Percentiles rank a stretch among this genome's conserved stretches.
These are phyloP conservation scores for Myanophis thanlyinensis DNA, from an alignment of 2,113 vertebrate genomes.

Conservation along the genomic window DNA sequence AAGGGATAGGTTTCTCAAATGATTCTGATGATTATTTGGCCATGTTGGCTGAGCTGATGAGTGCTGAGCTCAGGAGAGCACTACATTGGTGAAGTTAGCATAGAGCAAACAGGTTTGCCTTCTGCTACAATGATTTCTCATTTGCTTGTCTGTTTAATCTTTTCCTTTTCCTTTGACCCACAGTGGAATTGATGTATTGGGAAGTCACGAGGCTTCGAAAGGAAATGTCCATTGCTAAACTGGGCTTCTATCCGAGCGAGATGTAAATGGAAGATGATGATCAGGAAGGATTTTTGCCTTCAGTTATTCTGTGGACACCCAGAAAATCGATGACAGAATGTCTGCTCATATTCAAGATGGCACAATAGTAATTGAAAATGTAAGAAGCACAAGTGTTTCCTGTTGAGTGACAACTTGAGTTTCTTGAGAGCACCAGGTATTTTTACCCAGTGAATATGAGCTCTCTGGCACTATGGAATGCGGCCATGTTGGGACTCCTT, in stretches of 20 bases:
- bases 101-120: neutral
- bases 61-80: neutral
- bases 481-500: neutral
- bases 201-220: slow-evolving; percentile 89
- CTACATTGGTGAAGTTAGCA: neutral
- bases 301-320: neutral
- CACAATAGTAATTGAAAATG: slow-evolving; percentile 17
- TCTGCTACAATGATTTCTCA: neutral
- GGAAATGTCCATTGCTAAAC: slow-evolving; percentile 93
- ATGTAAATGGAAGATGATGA: slow-evolving; percentile 61
- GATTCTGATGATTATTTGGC: neutral
- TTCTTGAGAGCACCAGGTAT: slow-evolving; percentile 16
- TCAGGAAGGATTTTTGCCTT: neutral
- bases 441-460: slow-evolving; percentile 30
- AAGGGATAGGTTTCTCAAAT: neutral
- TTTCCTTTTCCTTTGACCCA: neutral
- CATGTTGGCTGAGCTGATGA: neutral
- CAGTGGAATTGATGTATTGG: slow-evolving; percentile 96
- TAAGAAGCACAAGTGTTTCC: slow-evolving; percentile 32
- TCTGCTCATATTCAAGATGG: neutral
- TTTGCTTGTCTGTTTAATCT: neutral
- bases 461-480: slow-evolving; percentile 33
- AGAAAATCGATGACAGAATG: neutral
- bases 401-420: neutral
- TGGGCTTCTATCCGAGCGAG: slow-evolving; percentile 87